Evolutionary conservation across 2,797 vertebrate genomes (phyloP), one percentile per base, ranked within the genome.

Genomic region (Neolamprologus multifasciatus): DNA sequence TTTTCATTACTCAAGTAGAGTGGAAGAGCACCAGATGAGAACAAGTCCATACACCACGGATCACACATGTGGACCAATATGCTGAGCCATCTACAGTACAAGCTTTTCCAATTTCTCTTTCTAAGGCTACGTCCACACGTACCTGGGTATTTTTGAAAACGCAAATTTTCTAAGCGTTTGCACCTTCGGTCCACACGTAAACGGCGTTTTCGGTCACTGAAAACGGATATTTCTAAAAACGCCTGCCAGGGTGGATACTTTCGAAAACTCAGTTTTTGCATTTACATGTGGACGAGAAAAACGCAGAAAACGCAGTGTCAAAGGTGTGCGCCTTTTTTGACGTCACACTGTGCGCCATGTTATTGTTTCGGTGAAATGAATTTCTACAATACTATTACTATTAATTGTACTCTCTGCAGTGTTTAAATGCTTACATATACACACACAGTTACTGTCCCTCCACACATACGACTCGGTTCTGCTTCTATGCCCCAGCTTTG

Each of bases 311-410:
- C 2, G 2, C 19, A 21, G n/a, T 1, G 0, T 21, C 50, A 52
- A 52, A 48, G 16, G 4, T 48, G 45, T 48, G 16, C 8, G 1
- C 16, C 0, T 48, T 17, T 48, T 48, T 48, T 48, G 16, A 48
- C 8, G 16, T 17, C 45, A 5, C 45, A 17, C 8, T 17, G 8
- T 48, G 8, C 4, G 1, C 4, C 45, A 17, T 0, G 3, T 48
- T 48, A 48, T 17, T 8, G 45, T 48, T 48, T 48, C 0, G 16
- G 7, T 17, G 16, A 17, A 48, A 48, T 48, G 1, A 17, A 48
- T 48, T 48, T 48, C 7, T 40, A 12, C 38, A 40, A 40, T 12
- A 40, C 38, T 40, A 0, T 40, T 40, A 40, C 38, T 40, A 1
- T 40, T 12, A 40, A 48, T 48, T 48, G 1, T 17, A 8, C 45